phyloP scores from a whole-genome alignment of 2,113 vertebrate genomes.

The Cyprinodon variegatus region DNA sequence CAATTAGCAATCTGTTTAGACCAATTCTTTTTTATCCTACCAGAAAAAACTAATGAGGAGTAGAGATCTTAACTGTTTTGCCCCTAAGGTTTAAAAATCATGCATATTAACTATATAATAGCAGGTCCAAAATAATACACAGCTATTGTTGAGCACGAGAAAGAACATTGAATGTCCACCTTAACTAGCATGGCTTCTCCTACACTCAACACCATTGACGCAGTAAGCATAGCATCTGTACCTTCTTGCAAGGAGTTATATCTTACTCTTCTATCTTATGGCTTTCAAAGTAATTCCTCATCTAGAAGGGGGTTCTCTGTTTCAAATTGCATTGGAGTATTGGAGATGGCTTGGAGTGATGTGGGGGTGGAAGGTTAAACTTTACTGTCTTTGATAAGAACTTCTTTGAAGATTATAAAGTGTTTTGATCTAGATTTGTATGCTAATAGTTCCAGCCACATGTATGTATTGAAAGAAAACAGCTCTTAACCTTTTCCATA shows the following conservation, averaged over 20 bases:
- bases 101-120: constrained; percentile 56
- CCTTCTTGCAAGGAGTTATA: constrained; percentile 52
- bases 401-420: constrained; percentile 58
- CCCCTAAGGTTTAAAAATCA: constrained; percentile 47
- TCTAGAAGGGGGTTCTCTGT: constrained; percentile 45
- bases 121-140: constrained; percentile 39
- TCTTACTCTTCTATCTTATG: constrained; percentile 44
- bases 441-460: constrained; percentile 59
- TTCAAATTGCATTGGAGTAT: constrained; percentile 64
- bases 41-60: constrained; percentile 22
- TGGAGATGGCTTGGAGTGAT: constrained; percentile 30
- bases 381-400: constrained; percentile 44
- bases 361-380: neutral
- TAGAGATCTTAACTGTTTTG: constrained; percentile 8
- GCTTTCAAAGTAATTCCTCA: constrained; percentile 61
- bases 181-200: constrained; percentile 4
- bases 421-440: constrained; percentile 68
- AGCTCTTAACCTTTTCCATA: constrained; percentile 45
- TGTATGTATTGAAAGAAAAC: constrained; percentile 46
- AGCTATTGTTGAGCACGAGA: constrained; percentile 23
- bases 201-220: neutral
- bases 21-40: constrained; percentile 19
- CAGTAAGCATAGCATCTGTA: constrained; percentile 47
- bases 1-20: constrained; percentile 61
- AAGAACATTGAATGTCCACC: neutral